A percentile compares a stretch with the other conserved stretches of the same genome.
Conservation (phyloP, 92 coral and sea anemone genomes). For the Montipora capitata region DNA sequence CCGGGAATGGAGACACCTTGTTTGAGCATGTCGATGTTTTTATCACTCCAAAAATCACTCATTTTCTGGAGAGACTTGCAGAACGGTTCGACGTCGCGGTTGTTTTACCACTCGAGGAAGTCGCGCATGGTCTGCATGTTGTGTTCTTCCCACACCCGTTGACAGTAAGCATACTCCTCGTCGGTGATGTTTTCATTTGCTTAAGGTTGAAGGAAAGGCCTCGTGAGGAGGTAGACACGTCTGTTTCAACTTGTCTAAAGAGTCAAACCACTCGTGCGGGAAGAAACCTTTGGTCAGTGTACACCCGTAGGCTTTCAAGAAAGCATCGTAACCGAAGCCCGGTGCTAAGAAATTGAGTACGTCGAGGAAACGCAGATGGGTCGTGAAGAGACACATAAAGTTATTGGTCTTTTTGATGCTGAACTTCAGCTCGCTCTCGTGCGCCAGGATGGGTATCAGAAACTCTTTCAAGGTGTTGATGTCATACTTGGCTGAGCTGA, state of each 20-base stretch:
- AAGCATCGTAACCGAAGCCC: conserved; percentile 41
- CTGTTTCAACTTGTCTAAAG: conserved; percentile 46
- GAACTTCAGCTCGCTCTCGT: too few relatives aligned
- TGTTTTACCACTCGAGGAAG: conserved; percentile 60
- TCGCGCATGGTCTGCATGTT: background rate
- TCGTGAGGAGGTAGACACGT: conserved; percentile 52
- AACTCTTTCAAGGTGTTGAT: too few relatives aligned
- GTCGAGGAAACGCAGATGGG: too few relatives aligned
- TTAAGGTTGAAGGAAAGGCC: conserved; percentile 44
- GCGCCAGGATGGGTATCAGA: too few relatives aligned
- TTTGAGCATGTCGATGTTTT: too few relatives aligned
- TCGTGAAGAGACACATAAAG: too few relatives aligned
- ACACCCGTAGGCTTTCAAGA: conserved; percentile 42
- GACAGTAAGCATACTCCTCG: conserved; percentile 53
- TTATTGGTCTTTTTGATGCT: too few relatives aligned
- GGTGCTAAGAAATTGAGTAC: conserved; percentile 16
- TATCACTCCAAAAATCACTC: too few relatives aligned
- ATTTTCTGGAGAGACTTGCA: conserved; percentile 4
- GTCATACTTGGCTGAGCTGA: too few relatives aligned
- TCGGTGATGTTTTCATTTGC: conserved; percentile 32
- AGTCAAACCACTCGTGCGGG: conserved; percentile 48
- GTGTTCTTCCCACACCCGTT: conserved; percentile 4
- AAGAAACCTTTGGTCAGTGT: conserved; percentile 19
- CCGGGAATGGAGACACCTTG: too few relatives aligned
- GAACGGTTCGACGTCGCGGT: conserved; percentile 46